phyloP scores from a whole-genome alignment of 2,888 invertebrate genomes.

The Yponomeuta cagnagella region DNA sequence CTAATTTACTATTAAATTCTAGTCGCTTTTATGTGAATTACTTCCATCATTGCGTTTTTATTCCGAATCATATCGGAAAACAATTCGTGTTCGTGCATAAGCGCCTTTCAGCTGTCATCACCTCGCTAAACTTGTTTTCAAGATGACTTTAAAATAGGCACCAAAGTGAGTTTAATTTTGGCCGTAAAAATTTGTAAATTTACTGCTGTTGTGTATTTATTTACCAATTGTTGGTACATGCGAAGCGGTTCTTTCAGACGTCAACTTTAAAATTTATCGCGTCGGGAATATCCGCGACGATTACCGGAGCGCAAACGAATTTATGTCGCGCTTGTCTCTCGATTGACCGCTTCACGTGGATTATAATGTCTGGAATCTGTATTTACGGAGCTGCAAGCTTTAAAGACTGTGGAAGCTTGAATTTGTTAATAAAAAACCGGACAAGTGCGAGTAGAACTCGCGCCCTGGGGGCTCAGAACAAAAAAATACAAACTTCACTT shows the following conservation, averaged over 20 bases:
- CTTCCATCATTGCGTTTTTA: neutral
- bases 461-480: too few species aligned
- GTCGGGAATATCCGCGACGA: conserved; percentile 62
- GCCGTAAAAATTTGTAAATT: conserved; percentile 58
- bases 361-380: conserved; percentile 61
- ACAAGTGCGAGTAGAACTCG: too few species aligned
- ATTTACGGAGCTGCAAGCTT: conserved; percentile 57
- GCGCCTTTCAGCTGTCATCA: conserved; percentile 12
- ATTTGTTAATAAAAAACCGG: conserved; percentile 29
- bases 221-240: neutral
- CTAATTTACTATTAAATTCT: too few species aligned
- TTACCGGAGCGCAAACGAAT: conserved; percentile 70
- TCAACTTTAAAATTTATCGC: conserved; percentile 75
- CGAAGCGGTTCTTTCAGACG: conserved; percentile 70
- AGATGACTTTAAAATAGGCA: neutral
- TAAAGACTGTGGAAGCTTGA: conserved; percentile 48
- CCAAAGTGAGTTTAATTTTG: conserved; percentile 11
- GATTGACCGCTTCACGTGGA: conserved; percentile 50
- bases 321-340: conserved; percentile 61
- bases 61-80: neutral
- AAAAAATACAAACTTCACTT: too few species aligned
- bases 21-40: too few species aligned
- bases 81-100: neutral
- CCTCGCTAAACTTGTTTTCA: neutral
- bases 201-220: conserved; percentile 37